Base-by-base conservation (phyloP, 2,888 invertebrate genomes). In the Acanthosoma haemorrhoidale region DNA sequence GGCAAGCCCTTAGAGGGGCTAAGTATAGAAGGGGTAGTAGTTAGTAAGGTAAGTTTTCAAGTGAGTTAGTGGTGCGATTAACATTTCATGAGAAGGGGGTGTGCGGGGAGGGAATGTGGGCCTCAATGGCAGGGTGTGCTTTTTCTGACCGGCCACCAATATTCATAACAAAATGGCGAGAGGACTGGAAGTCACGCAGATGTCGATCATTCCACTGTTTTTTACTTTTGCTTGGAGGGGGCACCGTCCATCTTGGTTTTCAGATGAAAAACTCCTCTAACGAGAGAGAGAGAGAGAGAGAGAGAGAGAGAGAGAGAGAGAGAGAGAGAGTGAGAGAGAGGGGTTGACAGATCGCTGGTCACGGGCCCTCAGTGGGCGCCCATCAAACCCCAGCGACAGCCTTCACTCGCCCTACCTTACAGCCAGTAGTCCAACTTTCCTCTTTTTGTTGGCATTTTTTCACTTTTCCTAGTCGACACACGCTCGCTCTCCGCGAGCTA, bases 101-200 rank as follows among this genome's bases (percentile, higher is more conserved):
- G n/a, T n/a, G 41, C 16, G 41, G 16, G 41, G n/a, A 16, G 41
- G 41, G 41, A 41, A 41, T 41, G 41, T 41, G 8, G 16, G 16
- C 57, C 57, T 11, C 16, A 16, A 13, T 18, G 21, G 31, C 39
- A 41, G 64, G 39, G 61, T 32, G 31, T 61, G 34, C 38, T 61
- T 38, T 31, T 64, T 25, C 25, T 25, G n/a, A 21, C 13, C 21
- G 25, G 16, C n/a, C 38, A 25, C 64, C 64, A 41, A 64, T 64
- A 64, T 64, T 64, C 64, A 64, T 64, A 64, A 64, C 64, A 64
- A 64, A 64, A 64, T 64, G 64, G 64, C 64, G 64, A 38, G 31
- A 18, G 25, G 29, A 18, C 38, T 18, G 25, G 36, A 13, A 38
- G 64, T 64, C 41, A 64, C 41, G 38, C 39, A 64, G 64, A 64